Evolutionary conservation across 2,113 vertebrate species (phyloP).

Genomic region (Lycaon pictus): DNA sequence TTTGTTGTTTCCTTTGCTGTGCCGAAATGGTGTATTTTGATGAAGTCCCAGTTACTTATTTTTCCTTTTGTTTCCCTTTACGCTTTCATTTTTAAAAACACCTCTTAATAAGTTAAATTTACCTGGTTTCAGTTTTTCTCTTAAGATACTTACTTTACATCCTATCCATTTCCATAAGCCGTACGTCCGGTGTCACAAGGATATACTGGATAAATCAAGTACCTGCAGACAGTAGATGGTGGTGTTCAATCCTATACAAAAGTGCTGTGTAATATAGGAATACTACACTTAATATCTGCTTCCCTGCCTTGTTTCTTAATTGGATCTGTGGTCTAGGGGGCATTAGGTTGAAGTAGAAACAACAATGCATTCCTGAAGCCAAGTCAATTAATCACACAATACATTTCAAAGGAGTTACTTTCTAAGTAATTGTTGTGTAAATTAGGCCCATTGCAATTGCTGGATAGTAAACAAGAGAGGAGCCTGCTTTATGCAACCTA

Average conservation of each 20-base stretch:
- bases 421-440: slow-evolving; percentile 79
- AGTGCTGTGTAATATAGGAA: slow-evolving; percentile 62
- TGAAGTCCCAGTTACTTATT: background rate
- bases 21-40: background rate
- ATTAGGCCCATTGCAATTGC: slow-evolving; percentile 69
- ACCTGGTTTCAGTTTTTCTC: slow-evolving; percentile 50
- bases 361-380: slow-evolving; percentile 69
- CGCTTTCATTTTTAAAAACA: background rate
- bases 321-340: slow-evolving; percentile 81
- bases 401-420: slow-evolving; percentile 76
- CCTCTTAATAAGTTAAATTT: slow-evolving; percentile 36
- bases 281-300: slow-evolving; percentile 61
- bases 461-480: slow-evolving; percentile 64
- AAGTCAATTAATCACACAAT: slow-evolving; percentile 81
- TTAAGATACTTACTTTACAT: slow-evolving; percentile 11
- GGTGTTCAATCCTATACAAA: background rate
- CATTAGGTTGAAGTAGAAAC: slow-evolving; percentile 73
- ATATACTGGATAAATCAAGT: slow-evolving; percentile 27
- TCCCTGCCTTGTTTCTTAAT: slow-evolving; percentile 81
- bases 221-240: slow-evolving; percentile 11
- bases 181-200: background rate
- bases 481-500: background rate
- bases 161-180: background rate
- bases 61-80: background rate
- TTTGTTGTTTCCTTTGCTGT: background rate